Base-by-base conservation (phyloP, 2,888 invertebrate genomes). In the Spisula subtruncata region DNA sequence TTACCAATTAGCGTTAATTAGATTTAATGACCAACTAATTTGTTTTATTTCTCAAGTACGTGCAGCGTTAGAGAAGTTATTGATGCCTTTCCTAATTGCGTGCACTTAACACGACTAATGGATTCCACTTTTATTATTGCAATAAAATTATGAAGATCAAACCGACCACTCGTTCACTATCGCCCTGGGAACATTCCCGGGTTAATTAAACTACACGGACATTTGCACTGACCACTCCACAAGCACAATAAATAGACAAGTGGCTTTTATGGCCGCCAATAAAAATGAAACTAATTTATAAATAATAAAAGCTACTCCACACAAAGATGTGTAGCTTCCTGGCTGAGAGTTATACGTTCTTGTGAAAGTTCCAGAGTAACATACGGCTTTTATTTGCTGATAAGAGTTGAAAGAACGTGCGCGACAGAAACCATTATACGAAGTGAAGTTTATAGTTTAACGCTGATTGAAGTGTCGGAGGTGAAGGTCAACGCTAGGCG, bases 1-100 rank as follows among this genome's bases (percentile, higher is more conserved):
- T 75, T 32, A 32, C 75, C 75, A 75, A 75, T 75, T 75, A 75
- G 75, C 32, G 75, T 75, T 35, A 32, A 75, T 75, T 75, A 75
- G 75, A 32, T 35, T 75, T 75, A 16, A 75, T 35, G 75, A 75
- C 32, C 1, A 5, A 32, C 32, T 75, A 35, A 75, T 75, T 75
- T 75, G 75, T 75, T 75, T 75, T 75, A 75, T 75, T 75, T 75
- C 75, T 75, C 75, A 32, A 35, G 32, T 35, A 32, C 18, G 75
- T 75, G 32, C 32, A 75, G 35, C 16, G 75, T 35, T 18, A 75
- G 75, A 35, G 75, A 32, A 75, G 16, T 35, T 4, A 75, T 75
- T 75, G 41, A 41, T 41, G 75, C 75, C 75, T 35, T 75, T 35
- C 32, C 35, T 35, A 75, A 75, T 75, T 75, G 41, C 32, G 32